Evolutionary conservation across 2,888 invertebrate genomes (phyloP), one percentile per base, ranked within the genome.

Genomic region (Germaria angustata): DNA sequence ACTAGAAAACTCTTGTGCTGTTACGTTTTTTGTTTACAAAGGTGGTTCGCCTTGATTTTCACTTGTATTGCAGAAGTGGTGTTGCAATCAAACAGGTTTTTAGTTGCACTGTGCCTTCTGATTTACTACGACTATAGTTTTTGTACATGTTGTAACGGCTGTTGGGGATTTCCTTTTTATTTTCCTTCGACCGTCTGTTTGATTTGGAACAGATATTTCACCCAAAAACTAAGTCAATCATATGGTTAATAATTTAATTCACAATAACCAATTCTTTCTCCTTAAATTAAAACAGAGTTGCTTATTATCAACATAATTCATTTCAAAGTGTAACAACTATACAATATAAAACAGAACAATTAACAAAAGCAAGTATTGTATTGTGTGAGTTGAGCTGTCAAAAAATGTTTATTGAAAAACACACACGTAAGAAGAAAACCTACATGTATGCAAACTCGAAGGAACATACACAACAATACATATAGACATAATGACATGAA

Each of bases 81-180:
- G 59, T 66, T 80, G 73, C 51, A 80, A 73, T 66, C 51, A 73
- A 61, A 66, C 73, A 63, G 75, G 75, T 80, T 80, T 80, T 57
- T 7, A 24, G 9, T 61, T 59, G 44, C 46, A n/a, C 15, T 15
- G 5, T 20, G 9, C 20, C 32, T 55, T 57, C 11, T 13, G 53
- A 46, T n/a, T 41, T 73, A 2, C 15, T 41, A 28, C 15, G 4
- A 8, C 36, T 46, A 15, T 36, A 61, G 11, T 63, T 63, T 20
- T 57, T 34, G 17, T 53, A 44, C 51, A 41, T 71, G 28, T 71
- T 71, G 71, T n/a, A 22, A 39, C 20, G 5, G 24, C 44, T 44
- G 17, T 34, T 53, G 57, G 15, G 4, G 28, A 34, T 44, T 61
- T 34, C 17, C 28, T 79, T 55, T 61, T 36, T 24, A 15, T 55